Percentiles rank a stretch among this genome's conserved stretches.
These are phyloP conservation scores for Alfaro cultratus DNA, from an alignment of 2,797 vertebrate species.

Conservation along the genomic window DNA sequence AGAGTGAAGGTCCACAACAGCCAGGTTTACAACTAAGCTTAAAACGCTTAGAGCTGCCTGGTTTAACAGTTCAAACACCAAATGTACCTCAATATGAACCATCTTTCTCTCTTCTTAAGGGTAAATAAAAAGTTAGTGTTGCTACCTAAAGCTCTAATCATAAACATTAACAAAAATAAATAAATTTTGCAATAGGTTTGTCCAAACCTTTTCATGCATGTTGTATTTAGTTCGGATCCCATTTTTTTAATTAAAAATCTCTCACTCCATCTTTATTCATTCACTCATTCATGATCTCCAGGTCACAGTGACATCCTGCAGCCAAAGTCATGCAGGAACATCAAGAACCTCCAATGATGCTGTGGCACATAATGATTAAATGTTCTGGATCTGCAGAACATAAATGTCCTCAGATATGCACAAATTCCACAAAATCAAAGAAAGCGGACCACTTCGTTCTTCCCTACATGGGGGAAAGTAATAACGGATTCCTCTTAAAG, in stretches of 20 bases:
- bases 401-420: conserved; percentile 32
- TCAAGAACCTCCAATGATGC: conserved; percentile 13
- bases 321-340: conserved; percentile 11
- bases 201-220: not conserved
- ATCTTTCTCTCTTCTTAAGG: too few species aligned
- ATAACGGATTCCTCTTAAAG: conserved; percentile 55
- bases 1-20: not conserved
- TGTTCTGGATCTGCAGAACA: conserved; percentile 29
- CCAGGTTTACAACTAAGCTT: not conserved
- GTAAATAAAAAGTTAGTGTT: too few species aligned
- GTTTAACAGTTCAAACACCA: not conserved
- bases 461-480: conserved; percentile 50
- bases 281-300: conserved; percentile 56
- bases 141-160: too few species aligned
- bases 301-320: conserved; percentile 72
- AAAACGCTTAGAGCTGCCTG: not conserved
- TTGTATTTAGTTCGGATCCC: not conserved
- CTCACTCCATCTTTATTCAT: conserved; percentile 26
- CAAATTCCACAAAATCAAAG: conserved; percentile 41
- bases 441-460: conserved; percentile 42
- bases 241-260: conserved; percentile 19
- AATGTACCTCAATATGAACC: too few species aligned
- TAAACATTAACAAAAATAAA: not conserved
- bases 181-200: not conserved
- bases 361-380: conserved; percentile 26